phyloP scores from a whole-genome alignment of 2,888 invertebrate species.

The Oscheius sp. region DNA sequence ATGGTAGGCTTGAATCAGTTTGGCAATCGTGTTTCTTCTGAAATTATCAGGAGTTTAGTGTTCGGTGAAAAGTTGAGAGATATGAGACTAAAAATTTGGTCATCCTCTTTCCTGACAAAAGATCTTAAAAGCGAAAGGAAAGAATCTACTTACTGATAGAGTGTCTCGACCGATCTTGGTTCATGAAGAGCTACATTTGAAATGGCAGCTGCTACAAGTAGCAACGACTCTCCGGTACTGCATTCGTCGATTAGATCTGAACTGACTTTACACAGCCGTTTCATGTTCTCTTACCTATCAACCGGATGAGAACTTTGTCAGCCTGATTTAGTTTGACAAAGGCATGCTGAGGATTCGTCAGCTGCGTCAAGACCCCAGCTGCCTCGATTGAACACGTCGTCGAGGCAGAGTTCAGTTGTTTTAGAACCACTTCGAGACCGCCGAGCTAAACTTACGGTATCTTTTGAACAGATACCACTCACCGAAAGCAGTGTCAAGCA shows the following conservation, averaged over 20 bases:
- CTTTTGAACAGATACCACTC: background rate
- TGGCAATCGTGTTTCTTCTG: slow-evolving; percentile 61
- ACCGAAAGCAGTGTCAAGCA: slow-evolving; percentile 68
- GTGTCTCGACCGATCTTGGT: slow-evolving; percentile 47
- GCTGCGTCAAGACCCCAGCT: slow-evolving; percentile 69
- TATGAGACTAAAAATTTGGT: too few relatives aligned
- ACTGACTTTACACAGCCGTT: background rate
- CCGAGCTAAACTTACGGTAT: slow-evolving; percentile 57
- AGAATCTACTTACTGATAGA: slow-evolving; percentile 42
- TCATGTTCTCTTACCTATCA: slow-evolving; percentile 44
- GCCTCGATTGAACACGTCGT: slow-evolving; percentile 66
- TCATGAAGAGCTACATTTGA: slow-evolving; percentile 64
- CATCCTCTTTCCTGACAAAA: too few relatives aligned
- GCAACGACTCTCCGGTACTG: slow-evolving; percentile 61
- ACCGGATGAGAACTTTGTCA: slow-evolving; percentile 55
- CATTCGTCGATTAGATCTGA: slow-evolving; percentile 63
- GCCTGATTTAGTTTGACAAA: slow-evolving; percentile 60
- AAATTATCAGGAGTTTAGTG: background rate
- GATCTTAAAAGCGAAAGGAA: background rate
- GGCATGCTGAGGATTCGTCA: slow-evolving; percentile 67
- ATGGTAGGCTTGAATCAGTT: slow-evolving; percentile 57
- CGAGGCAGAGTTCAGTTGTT: slow-evolving; percentile 50
- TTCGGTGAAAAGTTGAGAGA: too few relatives aligned
- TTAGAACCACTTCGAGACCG: slow-evolving; percentile 60
- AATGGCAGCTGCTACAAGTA: slow-evolving; percentile 67